Evolutionary conservation across 2,888 invertebrate genomes (phyloP).

Genomic region (Selenia dentaria): DNA sequence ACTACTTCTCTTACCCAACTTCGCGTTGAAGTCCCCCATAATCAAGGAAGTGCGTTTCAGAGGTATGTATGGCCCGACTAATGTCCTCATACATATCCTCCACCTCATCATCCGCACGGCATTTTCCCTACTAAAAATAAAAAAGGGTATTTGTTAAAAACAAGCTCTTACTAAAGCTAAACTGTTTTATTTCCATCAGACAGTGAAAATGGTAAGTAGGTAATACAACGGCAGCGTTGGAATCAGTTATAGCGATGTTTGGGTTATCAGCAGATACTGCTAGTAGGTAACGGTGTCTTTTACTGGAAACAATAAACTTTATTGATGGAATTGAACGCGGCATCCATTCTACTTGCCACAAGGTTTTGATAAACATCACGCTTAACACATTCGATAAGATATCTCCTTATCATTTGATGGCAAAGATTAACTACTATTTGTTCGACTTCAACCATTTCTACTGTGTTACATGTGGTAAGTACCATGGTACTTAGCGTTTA

Average conservation of each 20-base stretch:
- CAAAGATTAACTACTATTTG: conserved; percentile 80
- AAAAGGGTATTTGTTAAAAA: no score
- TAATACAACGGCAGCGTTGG: conserved; percentile 17
- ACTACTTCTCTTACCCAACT: no score
- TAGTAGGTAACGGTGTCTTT: conserved; percentile 41
- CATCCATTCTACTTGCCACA: conserved; percentile 58
- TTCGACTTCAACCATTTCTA: conserved; percentile 57
- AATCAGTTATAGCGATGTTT: conserved; percentile 24
- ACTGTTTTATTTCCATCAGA: no score
- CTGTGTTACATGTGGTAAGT: conserved; percentile 53
- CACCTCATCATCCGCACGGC: no score
- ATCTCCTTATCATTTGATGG: conserved; percentile 65
- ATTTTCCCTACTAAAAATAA: no score
- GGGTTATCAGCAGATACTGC: conserved; percentile 30
- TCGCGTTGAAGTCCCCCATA: no score
- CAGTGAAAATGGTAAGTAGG: no score
- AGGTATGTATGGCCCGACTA: no score
- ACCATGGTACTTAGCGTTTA: no score
- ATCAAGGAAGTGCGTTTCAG: no score
- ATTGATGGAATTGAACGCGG: conserved; percentile 56
- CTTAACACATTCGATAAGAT: conserved; percentile 63
- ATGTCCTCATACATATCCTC: no score
- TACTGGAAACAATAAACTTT: conserved; percentile 63
- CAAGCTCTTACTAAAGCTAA: no score
- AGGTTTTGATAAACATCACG: conserved; percentile 63